Evolutionary conservation across 2,888 invertebrate species (phyloP), one percentile per base, ranked within the genome.

Genomic region (Metopia argyrocephala): DNA sequence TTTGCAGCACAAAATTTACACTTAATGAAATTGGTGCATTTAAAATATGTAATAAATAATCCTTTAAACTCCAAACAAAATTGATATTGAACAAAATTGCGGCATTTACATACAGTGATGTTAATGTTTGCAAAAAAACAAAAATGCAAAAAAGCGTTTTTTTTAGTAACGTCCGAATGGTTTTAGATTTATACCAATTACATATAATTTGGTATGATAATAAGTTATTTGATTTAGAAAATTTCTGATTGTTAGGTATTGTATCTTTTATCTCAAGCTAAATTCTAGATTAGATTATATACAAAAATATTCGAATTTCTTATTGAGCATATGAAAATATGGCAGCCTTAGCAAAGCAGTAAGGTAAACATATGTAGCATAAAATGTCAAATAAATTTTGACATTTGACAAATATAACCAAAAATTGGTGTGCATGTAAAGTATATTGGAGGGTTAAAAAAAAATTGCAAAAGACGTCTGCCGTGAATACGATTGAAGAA

Each of bases 331-430:
- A 12, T 15, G 38, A 15, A 12, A 38, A 38, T 15, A 12, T 21
- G 6, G 28, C 21, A 21, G 38, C 76, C 20, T 20, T 46, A 46
- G 7, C 28, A 18, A 25, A 50, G 71, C 31, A 56, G 62, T 56
- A 74, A 69, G 38, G 31, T 68, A 73, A 70, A 59, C 23, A 69
- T 23, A 28, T 23, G 20, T 21, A 38, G 38, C 15, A 38, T 5
- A 2, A 12, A 59, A 9, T 66, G 70, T 75, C 79, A 76, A 80
- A 69, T n/a, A 45, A 2, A 48, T 50, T 52, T 76, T 80, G 80
- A 74, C 76, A 73, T 68, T 76, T 81, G 15, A 15, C 9, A 57
- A 71, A 81, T 76, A 81, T 81, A 81, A 81, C 81, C 81, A 81
- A 81, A 79, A 64, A 65, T 73, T n/a, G n/a, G n/a, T 64, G 57